phyloP scores from a whole-genome alignment of 2,888 invertebrate genomes.

The Dusona sp. region DNA sequence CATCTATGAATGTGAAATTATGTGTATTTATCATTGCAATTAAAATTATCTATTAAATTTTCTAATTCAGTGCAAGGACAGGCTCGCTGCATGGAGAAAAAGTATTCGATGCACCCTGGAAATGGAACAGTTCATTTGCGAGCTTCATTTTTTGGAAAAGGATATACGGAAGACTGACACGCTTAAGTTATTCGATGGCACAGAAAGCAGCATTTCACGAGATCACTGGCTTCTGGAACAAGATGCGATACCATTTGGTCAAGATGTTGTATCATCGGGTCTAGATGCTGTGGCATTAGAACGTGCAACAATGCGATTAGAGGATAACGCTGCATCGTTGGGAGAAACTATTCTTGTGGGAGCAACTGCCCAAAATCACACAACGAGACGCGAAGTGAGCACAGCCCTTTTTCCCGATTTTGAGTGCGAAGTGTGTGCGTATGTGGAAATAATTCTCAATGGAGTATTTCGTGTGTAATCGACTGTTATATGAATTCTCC shows the following conservation, averaged over 20 bases:
- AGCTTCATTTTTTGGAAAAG: conserved; percentile 7
- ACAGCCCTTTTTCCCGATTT: background rate
- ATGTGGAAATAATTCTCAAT: background rate
- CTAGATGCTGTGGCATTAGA: background rate
- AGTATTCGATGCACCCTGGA: background rate
- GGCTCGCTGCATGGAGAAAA: background rate
- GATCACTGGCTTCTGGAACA: conserved; percentile 17
- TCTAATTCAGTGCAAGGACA: conserved; percentile 3
- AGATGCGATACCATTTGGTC: background rate
- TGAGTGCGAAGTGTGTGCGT: background rate
- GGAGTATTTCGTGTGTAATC: background rate
- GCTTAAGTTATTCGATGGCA: background rate
- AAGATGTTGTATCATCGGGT: background rate
- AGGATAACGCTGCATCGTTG: background rate
- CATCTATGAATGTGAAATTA: too few species aligned
- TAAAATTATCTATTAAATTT: background rate
- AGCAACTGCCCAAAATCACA: too few species aligned
- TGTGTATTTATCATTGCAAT: background rate
- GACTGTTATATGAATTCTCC: too few species aligned
- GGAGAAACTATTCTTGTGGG: background rate
- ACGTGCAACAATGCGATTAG: too few species aligned
- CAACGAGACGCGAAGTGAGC: conserved; percentile 1
- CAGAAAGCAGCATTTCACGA: conserved; percentile 5
- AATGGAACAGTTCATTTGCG: background rate
- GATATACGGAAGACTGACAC: conserved; percentile 7